Percentiles rank a stretch among this genome's conserved stretches.
Evolutionary conservation across 2,113 vertebrate species (phyloP).

Genomic region (Pongo pygmaeus): DNA sequence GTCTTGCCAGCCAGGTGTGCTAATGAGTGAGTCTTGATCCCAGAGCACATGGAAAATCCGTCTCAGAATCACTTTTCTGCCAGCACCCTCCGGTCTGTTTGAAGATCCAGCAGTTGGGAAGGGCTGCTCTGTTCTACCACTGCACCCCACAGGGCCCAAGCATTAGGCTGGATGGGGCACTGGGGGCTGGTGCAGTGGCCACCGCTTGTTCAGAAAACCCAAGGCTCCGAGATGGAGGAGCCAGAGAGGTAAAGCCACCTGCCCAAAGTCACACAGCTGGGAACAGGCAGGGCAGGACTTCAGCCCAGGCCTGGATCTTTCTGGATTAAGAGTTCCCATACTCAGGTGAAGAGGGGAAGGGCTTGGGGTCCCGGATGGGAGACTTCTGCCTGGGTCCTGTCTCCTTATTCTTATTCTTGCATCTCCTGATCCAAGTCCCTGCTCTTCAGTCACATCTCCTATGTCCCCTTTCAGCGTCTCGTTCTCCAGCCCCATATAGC

Average conservation of each 20-base stretch:
- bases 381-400: background rate
- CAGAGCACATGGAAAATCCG: background rate
- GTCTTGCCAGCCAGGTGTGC: background rate
- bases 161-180: too few species aligned
- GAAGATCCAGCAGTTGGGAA: background rate
- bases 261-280: background rate
- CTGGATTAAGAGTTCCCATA: background rate
- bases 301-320: background rate
- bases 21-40: background rate
- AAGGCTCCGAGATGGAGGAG: background rate
- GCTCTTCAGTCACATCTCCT: background rate
- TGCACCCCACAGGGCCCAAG: accelerated
- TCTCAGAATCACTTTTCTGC: accelerated
- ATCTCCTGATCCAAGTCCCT: background rate
- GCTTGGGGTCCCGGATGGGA: too few species aligned
- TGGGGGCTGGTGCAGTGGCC: background rate
- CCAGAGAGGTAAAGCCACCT: background rate
- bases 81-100: accelerated
- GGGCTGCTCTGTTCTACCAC: accelerated
- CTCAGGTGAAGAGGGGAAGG: background rate
- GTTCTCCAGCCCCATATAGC: background rate
- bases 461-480: background rate
- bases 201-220: too few species aligned
- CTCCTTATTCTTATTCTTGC: background rate
- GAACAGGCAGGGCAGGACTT: background rate